Evolutionary conservation across 2,888 invertebrate genomes (phyloP).

Genomic region (Acanthosepion esculentum): DNA sequence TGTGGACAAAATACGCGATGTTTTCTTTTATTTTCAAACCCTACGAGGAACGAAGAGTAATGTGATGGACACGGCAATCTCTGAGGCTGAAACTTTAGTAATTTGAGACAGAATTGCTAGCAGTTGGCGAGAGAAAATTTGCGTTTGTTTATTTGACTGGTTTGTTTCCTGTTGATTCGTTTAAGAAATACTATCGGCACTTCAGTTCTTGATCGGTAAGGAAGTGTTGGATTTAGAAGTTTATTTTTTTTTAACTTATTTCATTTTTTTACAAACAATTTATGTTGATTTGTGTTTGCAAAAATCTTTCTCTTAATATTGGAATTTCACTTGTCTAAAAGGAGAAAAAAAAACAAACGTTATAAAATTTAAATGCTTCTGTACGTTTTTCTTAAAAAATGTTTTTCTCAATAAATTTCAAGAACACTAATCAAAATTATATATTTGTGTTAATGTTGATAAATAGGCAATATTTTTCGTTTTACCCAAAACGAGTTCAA

Average conservation of each 20-base stretch:
- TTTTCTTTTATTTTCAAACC: constrained; percentile 42
- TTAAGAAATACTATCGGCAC: neutral
- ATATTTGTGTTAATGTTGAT: neutral
- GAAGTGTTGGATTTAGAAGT: neutral
- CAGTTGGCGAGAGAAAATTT: neutral
- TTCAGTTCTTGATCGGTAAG: neutral
- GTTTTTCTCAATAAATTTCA: too few relatives aligned
- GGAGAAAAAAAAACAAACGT: neutral
- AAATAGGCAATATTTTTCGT: too few relatives aligned
- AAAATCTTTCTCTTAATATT: neutral
- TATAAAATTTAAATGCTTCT: neutral
- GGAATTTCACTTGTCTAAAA: neutral
- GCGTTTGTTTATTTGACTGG: neutral
- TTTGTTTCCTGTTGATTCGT: neutral
- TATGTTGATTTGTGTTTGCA: neutral
- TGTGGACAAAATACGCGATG: neutral
- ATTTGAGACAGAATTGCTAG: neutral
- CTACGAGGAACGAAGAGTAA: neutral
- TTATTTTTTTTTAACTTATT: neutral
- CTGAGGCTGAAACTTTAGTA: neutral
- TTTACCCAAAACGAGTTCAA: too few relatives aligned
- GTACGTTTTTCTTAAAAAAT: too few relatives aligned
- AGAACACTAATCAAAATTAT: too few relatives aligned
- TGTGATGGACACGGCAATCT: neutral
- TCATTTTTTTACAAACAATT: too few relatives aligned